Evolutionary conservation across 2,113 vertebrate species (phyloP).

Genomic region (Pseudopodoces humilis): DNA sequence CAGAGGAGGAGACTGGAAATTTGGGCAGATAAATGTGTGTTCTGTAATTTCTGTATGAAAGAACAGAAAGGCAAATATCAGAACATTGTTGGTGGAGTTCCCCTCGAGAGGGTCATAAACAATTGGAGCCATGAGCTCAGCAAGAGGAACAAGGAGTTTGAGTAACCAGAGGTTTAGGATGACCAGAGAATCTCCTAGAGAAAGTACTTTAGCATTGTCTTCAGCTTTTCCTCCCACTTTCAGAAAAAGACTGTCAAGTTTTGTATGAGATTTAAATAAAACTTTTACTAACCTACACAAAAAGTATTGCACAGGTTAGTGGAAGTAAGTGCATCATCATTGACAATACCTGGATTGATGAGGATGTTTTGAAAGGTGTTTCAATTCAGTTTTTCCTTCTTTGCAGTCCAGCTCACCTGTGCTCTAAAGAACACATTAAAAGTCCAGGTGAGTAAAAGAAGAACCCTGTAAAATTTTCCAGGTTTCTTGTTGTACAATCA

Average conservation of each 20-base stretch:
- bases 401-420: neutral
- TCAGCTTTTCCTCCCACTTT: neutral
- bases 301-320: neutral
- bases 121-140: neutral
- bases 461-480: neutral
- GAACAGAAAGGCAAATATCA: neutral
- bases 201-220: neutral
- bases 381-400: neutral
- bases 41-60: neutral
- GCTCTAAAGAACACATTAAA: neutral
- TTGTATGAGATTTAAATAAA: neutral
- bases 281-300: neutral
- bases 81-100: neutral
- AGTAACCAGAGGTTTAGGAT: neutral
- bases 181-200: neutral
- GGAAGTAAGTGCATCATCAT: neutral
- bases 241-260: neutral
- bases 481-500: neutral
- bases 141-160: neutral
- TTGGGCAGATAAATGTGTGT: too few species aligned
- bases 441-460: neutral
- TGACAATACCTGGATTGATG: neutral
- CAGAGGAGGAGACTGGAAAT: neutral
- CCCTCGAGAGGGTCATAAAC: fast-evolving
- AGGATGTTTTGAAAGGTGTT: neutral